Base-by-base conservation (phyloP, 2,797 vertebrate species). In the Pantherophis vulpinus region DNA sequence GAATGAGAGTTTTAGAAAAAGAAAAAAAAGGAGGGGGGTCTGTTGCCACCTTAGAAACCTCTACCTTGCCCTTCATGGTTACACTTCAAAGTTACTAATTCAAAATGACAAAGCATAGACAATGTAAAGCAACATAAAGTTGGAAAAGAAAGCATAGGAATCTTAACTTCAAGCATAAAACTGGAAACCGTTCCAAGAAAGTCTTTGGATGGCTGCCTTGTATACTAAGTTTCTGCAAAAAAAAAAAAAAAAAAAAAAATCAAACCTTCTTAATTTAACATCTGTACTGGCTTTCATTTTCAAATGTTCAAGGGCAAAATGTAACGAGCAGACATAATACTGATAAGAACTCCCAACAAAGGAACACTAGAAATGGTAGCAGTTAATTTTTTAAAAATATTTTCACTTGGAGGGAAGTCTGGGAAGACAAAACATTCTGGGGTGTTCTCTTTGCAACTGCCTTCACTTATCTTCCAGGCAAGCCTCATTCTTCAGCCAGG, bases 141-240 rank as follows among this genome's bases (percentile, higher is more conserved):
- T 74, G 87, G 59, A 92, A 96, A 95, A 95, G 3, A 95, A 93
- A 95, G 90, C 51, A 23, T 66, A 93, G 10, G 93, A 96, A 93
- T 93, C 92, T 91, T 87, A 89, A 79, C 86, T 32, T 13, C 94
- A 92, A 87, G 87, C n/a, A 88, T 2, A 1, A 32, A 96, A 92
- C 56, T 90, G 91, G 87, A 55, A 2, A n/a, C 32, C 58, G 86
- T 93, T n/a, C 86, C 92, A 4, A 87, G 91, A 93, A 91, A 83
- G 18, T 47, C 25, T 88, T 91, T 61, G 58, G 51, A 59, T 61
- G 20, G 47, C 88, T 32, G 56, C 18, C 10, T 61, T 91, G 55
- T 55, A 42, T n/a, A 29, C n/a, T 83, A 25, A 37, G 37, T 83
- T 91, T 16, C 47, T 83, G 89, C 83, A 47, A 66, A 27, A 11